Conservation (phyloP, 2,888 invertebrate genomes). For the Cantharis flavilabris region DNA sequence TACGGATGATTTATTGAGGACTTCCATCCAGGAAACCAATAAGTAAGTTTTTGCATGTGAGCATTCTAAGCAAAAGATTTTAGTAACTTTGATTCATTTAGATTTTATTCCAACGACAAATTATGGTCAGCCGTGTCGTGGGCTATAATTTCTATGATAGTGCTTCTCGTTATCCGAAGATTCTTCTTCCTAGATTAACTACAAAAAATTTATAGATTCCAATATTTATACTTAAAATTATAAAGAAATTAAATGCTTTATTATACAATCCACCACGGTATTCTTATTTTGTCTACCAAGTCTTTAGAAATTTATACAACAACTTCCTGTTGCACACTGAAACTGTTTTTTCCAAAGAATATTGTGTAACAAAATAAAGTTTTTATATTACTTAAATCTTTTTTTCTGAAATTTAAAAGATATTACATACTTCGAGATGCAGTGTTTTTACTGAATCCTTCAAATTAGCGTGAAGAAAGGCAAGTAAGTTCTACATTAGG, state of each 20-base stretch:
- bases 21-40: conserved; percentile 49
- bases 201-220: neutral
- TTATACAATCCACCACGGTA: neutral
- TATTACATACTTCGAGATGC: too few species aligned
- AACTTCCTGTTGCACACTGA: neutral
- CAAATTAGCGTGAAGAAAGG: too few species aligned
- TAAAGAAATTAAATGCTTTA: neutral
- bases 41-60: conserved; percentile 41
- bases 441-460: too few species aligned
- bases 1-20: conserved; percentile 38
- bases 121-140: conserved; percentile 58
- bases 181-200: conserved; percentile 52
- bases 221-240: neutral
- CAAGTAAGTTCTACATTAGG: too few species aligned
- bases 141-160: conserved; percentile 56
- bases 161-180: conserved; percentile 57
- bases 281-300: neutral
- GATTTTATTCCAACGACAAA: conserved; percentile 53
- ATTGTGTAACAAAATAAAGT: neutral
- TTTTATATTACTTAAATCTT: neutral
- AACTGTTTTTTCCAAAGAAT: neutral
- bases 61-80: neutral
- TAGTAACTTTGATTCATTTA: neutral
- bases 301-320: neutral
- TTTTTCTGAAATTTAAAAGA: neutral